Evolutionary conservation across 2,888 invertebrate genomes (phyloP), one percentile per base, ranked within the genome.

Genomic region (Acheta domesticus): DNA sequence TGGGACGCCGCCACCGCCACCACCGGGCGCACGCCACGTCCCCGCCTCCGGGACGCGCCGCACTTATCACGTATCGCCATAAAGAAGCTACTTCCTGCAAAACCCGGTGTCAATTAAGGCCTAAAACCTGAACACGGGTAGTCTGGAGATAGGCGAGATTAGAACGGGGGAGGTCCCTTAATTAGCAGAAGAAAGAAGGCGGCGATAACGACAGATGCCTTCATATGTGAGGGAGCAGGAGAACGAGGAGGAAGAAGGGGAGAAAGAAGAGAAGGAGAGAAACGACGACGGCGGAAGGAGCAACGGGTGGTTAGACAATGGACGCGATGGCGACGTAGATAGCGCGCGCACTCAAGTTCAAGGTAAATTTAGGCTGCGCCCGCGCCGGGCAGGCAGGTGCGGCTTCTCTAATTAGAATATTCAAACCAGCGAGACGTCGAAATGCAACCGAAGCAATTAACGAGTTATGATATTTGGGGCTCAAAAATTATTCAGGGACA

Each of bases 51-150:
- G 14, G 14, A 12, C 62, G n/a, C 62, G n/a, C 62, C 62, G 62
- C n/a, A 62, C 62, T 62, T 62, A 62, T 62, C 62, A 62, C 62
- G 62, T 62, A 62, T n/a, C 62, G 62, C 62, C 62, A 62, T 62
- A 62, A 62, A 62, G 62, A 62, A 62, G 62, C 16, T n/a, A 62
- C 62, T 62, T 62, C 62, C 62, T 62, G 62, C 62, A 62, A 62
- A 62, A 62, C 62, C 62, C 62, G 14, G 62, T 62, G 62, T 62
- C 62, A 62, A 62, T 62, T 62, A 62, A 62, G 62, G 62, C 62
- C n/a, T 62, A 62, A 62, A 62, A 62, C 62, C 62, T 62, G 62
- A 62, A 62, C 62, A 62, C 62, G 62, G 62, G 62, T 14, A 62
- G 62, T 62, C 62, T n/a, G 16, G n/a, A 62, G 62, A 62, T 62